These are phyloP conservation scores for Platysternon megacephalum DNA, from an alignment of 2,113 vertebrate genomes.

Conservation along the genomic window DNA sequence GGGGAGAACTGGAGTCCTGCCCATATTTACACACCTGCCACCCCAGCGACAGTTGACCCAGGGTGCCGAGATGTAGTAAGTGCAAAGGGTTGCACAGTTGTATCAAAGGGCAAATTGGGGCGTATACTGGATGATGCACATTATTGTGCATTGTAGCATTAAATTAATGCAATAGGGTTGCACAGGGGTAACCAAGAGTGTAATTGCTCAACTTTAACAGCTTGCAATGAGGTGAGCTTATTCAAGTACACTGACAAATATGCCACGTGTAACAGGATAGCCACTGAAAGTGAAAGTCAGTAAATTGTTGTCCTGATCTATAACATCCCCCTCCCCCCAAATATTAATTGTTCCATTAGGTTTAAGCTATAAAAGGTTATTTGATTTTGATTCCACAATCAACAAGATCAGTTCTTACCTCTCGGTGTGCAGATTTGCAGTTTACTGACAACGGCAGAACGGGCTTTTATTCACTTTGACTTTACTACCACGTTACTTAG, in stretches of 20 bases:
- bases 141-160: not conserved
- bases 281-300: fast-evolving
- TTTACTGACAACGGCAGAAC: not conserved
- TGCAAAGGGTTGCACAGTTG: not conserved
- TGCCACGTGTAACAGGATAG: not conserved
- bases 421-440: fast-evolving
- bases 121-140: not conserved
- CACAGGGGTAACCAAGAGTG: fast-evolving
- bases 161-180: fast-evolving
- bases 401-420: fast-evolving
- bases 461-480: not conserved
- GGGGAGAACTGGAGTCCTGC: not conserved
- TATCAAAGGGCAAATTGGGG: not conserved
- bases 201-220: not conserved
- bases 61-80: no score
- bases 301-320: not conserved
- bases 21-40: not conserved
- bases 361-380: not conserved
- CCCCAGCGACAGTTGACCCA: fast-evolving
- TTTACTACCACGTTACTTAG: not conserved
- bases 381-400: not conserved
- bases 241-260: not conserved
- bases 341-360: not conserved
- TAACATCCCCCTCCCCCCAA: fast-evolving
- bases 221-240: fast-evolving